Evolutionary conservation across 2,888 invertebrate genomes (phyloP).

Genomic region (Euproctis similis): DNA sequence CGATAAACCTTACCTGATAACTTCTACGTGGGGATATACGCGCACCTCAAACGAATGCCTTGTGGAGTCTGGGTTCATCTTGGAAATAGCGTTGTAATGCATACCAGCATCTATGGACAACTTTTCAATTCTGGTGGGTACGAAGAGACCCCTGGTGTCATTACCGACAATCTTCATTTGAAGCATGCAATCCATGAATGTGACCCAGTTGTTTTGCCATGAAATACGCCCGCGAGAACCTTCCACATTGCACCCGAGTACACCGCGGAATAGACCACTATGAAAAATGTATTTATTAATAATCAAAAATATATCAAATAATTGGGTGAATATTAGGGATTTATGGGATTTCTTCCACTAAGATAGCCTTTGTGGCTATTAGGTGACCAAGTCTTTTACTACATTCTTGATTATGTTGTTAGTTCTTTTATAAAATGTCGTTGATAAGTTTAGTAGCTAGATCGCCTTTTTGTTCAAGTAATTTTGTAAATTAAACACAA

Average conservation of each 20-base stretch:
- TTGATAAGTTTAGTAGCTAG: too few relatives aligned
- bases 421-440: too few relatives aligned
- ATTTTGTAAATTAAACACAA: too few relatives aligned
- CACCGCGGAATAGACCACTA: constrained; percentile 77
- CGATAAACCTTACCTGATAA: constrained; percentile 50
- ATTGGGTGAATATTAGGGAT: too few relatives aligned
- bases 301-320: too few relatives aligned
- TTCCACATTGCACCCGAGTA: constrained; percentile 69
- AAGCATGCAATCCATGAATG: constrained; percentile 92
- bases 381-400: too few relatives aligned
- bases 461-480: too few relatives aligned
- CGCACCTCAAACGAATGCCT: constrained; percentile 63
- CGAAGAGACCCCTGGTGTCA: constrained; percentile 80
- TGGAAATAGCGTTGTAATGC: constrained; percentile 70
- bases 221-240: constrained; percentile 69
- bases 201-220: constrained; percentile 91
- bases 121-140: constrained; percentile 85
- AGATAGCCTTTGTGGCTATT: too few relatives aligned
- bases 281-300: background rate
- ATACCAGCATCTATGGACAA: constrained; percentile 80
- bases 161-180: constrained; percentile 85
- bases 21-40: constrained; percentile 64
- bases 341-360: too few relatives aligned
- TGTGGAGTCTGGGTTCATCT: constrained; percentile 59
- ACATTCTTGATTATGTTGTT: too few relatives aligned